Conservation (phyloP, 2,888 invertebrate species). For the Megastigmus dorsalis region DNA sequence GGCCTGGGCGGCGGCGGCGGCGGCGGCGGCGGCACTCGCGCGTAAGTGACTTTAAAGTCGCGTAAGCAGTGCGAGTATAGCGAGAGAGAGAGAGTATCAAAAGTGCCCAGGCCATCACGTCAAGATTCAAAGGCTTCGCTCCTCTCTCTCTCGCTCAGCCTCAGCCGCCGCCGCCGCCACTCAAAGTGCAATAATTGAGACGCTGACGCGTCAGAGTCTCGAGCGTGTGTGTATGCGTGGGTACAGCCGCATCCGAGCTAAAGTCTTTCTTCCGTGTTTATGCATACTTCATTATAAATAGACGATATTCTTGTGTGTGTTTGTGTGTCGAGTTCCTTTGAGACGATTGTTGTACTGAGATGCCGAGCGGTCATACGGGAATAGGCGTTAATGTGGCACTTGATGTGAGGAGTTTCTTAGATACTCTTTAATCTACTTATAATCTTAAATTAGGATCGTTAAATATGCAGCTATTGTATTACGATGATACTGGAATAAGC, state of each 20-base stretch:
- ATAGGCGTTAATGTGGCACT: too few relatives aligned
- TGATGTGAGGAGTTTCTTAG: too few relatives aligned
- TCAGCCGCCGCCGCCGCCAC: neutral
- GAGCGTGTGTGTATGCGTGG: neutral
- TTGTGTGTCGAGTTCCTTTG: too few relatives aligned
- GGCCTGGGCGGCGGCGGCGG: too few relatives aligned
- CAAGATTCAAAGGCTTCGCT: slow-evolving; percentile 50
- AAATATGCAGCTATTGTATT: too few relatives aligned
- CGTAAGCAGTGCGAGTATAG: neutral
- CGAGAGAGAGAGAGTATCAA: slow-evolving; percentile 19
- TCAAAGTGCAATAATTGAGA: slow-evolving; percentile 49
- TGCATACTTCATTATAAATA: slow-evolving; percentile 9
- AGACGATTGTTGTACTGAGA: too few relatives aligned
- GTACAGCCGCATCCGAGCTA: neutral
- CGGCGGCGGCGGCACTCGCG: slow-evolving; percentile 27
- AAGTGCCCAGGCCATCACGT: slow-evolving; percentile 34
- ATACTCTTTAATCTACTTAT: too few relatives aligned
- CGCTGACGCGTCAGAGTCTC: slow-evolving; percentile 5
- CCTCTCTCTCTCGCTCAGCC: too few relatives aligned
- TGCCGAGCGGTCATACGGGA: too few relatives aligned
- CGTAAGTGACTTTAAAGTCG: slow-evolving; percentile 40
- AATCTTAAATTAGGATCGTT: too few relatives aligned
- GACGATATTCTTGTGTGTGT: too few relatives aligned
- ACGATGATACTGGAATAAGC: too few relatives aligned
- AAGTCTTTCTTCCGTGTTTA: neutral